Conservation (phyloP, 2,113 vertebrate species). For the Thinocorus orbignyianus region DNA sequence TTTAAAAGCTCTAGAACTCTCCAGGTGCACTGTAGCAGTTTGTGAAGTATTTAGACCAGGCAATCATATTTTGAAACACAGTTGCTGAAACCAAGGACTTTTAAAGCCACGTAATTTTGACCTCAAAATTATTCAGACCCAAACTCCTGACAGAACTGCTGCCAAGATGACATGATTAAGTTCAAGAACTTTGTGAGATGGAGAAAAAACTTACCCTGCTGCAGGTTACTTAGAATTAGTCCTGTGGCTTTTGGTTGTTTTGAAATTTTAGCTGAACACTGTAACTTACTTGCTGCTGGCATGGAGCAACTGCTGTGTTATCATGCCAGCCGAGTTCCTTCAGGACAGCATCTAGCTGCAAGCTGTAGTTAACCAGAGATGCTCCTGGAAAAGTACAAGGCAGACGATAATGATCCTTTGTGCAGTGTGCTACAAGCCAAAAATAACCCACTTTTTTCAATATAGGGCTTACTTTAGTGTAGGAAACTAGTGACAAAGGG, state of each 20-base stretch:
- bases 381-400: neutral
- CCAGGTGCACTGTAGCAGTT: neutral
- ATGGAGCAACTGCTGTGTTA: neutral
- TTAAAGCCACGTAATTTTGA: neutral
- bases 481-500: neutral
- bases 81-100: neutral
- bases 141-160: neutral
- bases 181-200: neutral
- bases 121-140: neutral
- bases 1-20: neutral
- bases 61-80: neutral
- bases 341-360: neutral
- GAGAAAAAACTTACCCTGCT: neutral
- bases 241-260: neutral
- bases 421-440: neutral
- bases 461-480: neutral
- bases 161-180: neutral
- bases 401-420: accelerated
- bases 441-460: neutral
- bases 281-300: neutral
- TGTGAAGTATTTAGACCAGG: neutral
- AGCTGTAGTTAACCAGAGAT: neutral
- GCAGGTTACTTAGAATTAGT: neutral
- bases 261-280: neutral
- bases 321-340: neutral